Evolutionary conservation across 2,888 invertebrate genomes (phyloP), one percentile per base, ranked within the genome.

Genomic region (Baccha elongata): DNA sequence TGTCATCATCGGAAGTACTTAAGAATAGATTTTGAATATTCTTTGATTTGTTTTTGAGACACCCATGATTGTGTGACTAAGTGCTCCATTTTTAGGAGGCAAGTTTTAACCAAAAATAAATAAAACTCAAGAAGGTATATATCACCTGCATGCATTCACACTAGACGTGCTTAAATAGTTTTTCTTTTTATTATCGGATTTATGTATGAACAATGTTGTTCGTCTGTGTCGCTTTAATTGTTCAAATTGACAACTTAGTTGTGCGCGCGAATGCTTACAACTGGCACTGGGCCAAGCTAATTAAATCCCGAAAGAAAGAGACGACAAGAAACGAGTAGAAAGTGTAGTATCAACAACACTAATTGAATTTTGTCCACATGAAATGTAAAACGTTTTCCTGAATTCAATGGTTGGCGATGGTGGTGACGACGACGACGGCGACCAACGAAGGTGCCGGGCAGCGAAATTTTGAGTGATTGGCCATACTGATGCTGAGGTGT

Each of bases 181-280:
- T n/a, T 72, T 50, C 23, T 65, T 48, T 46, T 53, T 32, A 5
- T 21, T 74, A 81, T 81, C 71, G 64, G 65, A 60, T 19, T 75
- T 42, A 40, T 62, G 53, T 21, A 40, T 40, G 8, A 23, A 3
- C 58, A 40, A 58, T 74, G 69, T 81, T 75, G 68, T 69, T 65
- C 26, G 71, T 42, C 50, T 68, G 78, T 64, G 72, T 83, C 55
- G 72, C 64, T 68, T 78, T 83, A 83, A 83, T 83, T 83, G 83
- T 78, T 78, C 78, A 73, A 78, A 83, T 78, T 83, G 83, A 83
- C 83, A 83, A 83, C 78, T 83, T 78, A 68, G 83, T 83, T 78
- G 55, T 29, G 76, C 53, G 17, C 53, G 64, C 78, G 76, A 46
- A 71, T 58, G 42, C 44, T 40, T 71, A 67, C 46, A 35, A 11